A percentile compares a stretch with the other conserved stretches of the same genome.
Evolutionary conservation across 1,140 invertebrate genomes (phyloP).

Genomic region (Carcinoscorpius rotundicauda): DNA sequence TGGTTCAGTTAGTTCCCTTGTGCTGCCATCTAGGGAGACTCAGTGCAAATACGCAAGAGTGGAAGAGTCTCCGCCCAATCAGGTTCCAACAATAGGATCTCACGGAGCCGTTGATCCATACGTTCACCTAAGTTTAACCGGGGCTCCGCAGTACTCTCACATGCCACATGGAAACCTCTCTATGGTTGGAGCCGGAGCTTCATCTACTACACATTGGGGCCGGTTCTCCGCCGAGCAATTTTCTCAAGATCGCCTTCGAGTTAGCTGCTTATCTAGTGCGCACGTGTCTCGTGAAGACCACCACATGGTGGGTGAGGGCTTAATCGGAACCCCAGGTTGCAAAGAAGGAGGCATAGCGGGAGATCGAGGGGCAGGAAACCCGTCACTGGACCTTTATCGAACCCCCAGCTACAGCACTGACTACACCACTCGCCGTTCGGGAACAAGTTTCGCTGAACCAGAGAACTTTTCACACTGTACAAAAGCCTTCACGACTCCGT

Average conservation of each 20-base stretch:
- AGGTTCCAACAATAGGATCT: neutral
- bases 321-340: neutral
- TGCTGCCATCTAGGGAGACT: too few relatives aligned
- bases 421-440: neutral
- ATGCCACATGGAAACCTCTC: neutral
- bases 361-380: neutral
- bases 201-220: slow-evolving; percentile 1
- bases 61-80: too few relatives aligned
- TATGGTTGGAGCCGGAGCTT: neutral
- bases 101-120: slow-evolving; percentile 12
- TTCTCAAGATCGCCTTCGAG: slow-evolving; percentile 1
- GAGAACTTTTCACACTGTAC: neutral
- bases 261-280: slow-evolving; percentile 6
- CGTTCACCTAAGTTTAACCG: slow-evolving; percentile 12
- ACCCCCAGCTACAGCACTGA: neutral
- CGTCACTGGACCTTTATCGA: slow-evolving; percentile 1
- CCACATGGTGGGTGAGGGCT: neutral
- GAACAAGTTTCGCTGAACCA: neutral
- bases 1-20: too few relatives aligned
- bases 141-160: slow-evolving; percentile 11
- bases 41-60: too few relatives aligned
- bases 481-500: slow-evolving; percentile 3
- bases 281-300: slow-evolving; percentile 4
- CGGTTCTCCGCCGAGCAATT: slow-evolving; percentile 8
- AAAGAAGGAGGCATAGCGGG: neutral